Evolutionary conservation across 1,140 invertebrate genomes (phyloP).

Genomic region (Drusus annulatus): DNA sequence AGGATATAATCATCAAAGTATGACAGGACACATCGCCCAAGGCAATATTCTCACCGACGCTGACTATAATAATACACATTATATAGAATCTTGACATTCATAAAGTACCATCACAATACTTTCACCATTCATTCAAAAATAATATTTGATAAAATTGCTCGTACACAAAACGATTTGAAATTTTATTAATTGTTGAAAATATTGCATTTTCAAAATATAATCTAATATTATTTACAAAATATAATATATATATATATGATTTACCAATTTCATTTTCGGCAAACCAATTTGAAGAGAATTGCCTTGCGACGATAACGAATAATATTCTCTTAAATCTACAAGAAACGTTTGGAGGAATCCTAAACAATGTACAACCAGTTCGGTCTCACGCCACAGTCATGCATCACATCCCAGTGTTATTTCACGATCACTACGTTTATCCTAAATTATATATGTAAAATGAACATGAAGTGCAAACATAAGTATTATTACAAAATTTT

Average conservation of each 20-base stretch:
- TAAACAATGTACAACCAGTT: conserved; percentile 12
- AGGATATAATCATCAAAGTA: conserved; percentile 31
- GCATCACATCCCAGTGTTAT: too few relatives aligned
- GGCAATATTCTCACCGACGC: conserved; percentile 29
- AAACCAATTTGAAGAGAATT: conserved; percentile 16
- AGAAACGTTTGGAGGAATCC: background rate
- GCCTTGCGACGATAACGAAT: conserved; percentile 34
- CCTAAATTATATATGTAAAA: conserved; percentile 41
- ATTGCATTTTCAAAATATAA: conserved; percentile 39
- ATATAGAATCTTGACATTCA: background rate
- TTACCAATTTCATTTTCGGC: conserved; percentile 21
- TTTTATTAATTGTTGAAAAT: conserved; percentile 18
- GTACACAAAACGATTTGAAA: background rate
- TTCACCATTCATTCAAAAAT: background rate
- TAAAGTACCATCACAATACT: conserved; percentile 31
- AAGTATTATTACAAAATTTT: conserved; percentile 43
- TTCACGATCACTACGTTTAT: conserved; percentile 10
- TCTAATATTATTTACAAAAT: conserved; percentile 44
- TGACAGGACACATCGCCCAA: conserved; percentile 25
- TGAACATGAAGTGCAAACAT: conserved; percentile 40
- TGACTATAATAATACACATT: background rate
- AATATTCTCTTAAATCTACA: background rate
- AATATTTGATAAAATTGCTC: background rate
- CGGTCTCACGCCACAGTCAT: background rate
- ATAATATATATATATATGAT: background rate